These are phyloP conservation scores for Protonemura montana DNA, from an alignment of 2,888 invertebrate species.

Conservation along the genomic window DNA sequence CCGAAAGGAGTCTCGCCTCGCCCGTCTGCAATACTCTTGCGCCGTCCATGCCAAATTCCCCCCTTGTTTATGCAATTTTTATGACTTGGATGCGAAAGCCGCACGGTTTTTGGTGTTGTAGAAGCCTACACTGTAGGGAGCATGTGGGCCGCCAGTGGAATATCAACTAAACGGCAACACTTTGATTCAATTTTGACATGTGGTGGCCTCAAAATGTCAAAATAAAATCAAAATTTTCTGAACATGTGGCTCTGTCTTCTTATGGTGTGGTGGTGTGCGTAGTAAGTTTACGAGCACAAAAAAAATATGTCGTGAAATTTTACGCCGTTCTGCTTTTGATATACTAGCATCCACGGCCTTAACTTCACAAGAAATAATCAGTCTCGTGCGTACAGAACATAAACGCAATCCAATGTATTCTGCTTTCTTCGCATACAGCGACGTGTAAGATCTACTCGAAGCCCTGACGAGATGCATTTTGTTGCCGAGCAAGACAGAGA, in stretches of 20 bases:
- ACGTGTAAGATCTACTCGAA: background rate
- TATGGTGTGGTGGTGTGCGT: background rate
- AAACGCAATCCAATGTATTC: background rate
- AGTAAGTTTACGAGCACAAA: background rate
- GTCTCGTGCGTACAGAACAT: background rate
- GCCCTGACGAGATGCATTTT: background rate
- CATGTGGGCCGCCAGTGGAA: background rate
- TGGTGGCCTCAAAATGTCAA: slow-evolving; percentile 28
- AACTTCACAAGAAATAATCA: background rate
- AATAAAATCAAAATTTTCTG: slow-evolving; percentile 21
- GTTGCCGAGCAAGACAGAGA: background rate
- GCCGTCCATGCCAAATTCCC: background rate
- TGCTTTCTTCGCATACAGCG: background rate
- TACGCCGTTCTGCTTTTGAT: background rate
- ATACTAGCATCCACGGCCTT: background rate
- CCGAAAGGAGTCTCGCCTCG: too few relatives aligned
- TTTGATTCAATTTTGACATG: slow-evolving; percentile 35
- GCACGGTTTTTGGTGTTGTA: background rate
- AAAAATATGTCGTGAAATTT: background rate
- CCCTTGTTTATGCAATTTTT: slow-evolving; percentile 27
- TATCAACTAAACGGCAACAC: slow-evolving; percentile 17
- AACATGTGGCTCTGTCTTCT: background rate
- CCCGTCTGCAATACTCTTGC: too few relatives aligned
- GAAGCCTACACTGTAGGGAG: too few relatives aligned
- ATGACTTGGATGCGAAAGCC: background rate